Evolutionary conservation across 2,113 vertebrate species (phyloP).

Genomic region (Anser cygnoides): DNA sequence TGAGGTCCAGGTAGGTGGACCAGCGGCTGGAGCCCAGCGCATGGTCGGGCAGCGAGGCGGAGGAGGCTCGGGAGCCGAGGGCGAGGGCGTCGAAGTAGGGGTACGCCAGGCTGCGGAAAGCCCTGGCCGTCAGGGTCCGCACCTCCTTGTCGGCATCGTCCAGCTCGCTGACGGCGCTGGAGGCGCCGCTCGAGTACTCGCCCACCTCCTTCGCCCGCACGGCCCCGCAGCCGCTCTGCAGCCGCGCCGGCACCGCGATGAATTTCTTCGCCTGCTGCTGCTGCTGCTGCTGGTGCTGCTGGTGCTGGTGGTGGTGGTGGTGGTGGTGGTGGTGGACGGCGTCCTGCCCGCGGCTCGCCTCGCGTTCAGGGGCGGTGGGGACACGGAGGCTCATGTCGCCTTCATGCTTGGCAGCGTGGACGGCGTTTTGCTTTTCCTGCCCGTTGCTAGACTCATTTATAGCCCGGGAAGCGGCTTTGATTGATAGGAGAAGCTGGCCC

Average conservation of each 20-base stretch:
- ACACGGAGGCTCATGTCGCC: constrained; percentile 84
- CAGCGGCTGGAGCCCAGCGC: constrained; percentile 85
- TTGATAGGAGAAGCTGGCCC: constrained; percentile 94
- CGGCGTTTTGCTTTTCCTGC: constrained; percentile 80
- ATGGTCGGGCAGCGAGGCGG: constrained; percentile 82
- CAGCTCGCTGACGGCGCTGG: constrained; percentile 92
- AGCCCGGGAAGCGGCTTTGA: constrained; percentile 89
- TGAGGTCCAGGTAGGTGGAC: constrained; percentile 91
- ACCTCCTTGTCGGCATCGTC: constrained; percentile 97
- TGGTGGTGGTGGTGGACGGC: constrained; percentile 30
- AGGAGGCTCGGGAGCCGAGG: constrained; percentile 90
- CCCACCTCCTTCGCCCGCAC: constrained; percentile 71
- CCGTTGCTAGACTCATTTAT: constrained; percentile 90
- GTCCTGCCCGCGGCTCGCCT: constrained; percentile 66
- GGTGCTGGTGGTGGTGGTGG: too few species aligned
- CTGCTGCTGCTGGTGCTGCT: too few species aligned
- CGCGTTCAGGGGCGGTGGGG: constrained; percentile 75
- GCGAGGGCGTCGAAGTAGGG: constrained; percentile 88
- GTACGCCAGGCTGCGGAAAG: constrained; percentile 93
- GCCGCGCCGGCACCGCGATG: constrained; percentile 81
- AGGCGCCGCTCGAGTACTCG: constrained; percentile 88
- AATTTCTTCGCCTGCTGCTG: constrained; percentile 67
- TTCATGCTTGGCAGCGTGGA: constrained; percentile 83
- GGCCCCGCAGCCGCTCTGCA: constrained; percentile 84
- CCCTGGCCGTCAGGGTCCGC: constrained; percentile 88